Evolutionary conservation across 2,797 vertebrate species (phyloP).

Genomic region (Ceryle rudis): DNA sequence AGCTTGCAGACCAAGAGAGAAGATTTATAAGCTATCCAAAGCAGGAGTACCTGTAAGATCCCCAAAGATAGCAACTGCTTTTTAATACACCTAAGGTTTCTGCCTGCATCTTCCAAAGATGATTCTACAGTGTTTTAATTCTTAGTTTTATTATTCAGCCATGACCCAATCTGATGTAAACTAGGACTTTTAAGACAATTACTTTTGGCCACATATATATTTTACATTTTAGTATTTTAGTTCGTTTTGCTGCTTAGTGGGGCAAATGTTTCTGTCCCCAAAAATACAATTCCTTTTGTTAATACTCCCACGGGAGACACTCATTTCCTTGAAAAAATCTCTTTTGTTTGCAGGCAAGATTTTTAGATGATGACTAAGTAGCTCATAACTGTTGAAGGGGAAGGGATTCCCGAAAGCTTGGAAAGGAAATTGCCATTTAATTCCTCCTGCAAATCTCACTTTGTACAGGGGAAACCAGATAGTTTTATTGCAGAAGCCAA

Average conservation of each 20-base stretch:
- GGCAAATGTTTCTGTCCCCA: background rate
- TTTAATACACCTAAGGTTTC: background rate
- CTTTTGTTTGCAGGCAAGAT: constrained; percentile 14
- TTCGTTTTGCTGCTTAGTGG: background rate
- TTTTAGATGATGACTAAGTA: constrained; percentile 47
- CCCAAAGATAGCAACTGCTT: background rate
- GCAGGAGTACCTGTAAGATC: background rate
- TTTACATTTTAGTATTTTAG: background rate
- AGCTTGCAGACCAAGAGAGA: background rate
- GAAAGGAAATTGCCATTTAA: constrained; percentile 14
- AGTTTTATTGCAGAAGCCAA: background rate
- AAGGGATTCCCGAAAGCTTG: constrained; percentile 23
- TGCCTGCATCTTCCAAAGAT: background rate
- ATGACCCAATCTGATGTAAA: background rate
- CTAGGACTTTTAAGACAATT: background rate
- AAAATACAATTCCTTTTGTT: constrained; percentile 31
- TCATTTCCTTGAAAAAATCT: constrained; percentile 18
- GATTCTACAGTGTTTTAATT: background rate
- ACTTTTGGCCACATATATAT: background rate
- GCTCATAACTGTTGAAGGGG: background rate
- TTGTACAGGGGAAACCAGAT: background rate
- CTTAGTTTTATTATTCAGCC: background rate
- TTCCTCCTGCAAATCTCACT: constrained; percentile 6
- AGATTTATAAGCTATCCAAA: background rate
- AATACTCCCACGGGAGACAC: constrained; percentile 15